Evolutionary conservation across 37 sponge, comb jelly and placozoan genomes (phyloP).

Genomic region (Corticium candelabrum): DNA sequence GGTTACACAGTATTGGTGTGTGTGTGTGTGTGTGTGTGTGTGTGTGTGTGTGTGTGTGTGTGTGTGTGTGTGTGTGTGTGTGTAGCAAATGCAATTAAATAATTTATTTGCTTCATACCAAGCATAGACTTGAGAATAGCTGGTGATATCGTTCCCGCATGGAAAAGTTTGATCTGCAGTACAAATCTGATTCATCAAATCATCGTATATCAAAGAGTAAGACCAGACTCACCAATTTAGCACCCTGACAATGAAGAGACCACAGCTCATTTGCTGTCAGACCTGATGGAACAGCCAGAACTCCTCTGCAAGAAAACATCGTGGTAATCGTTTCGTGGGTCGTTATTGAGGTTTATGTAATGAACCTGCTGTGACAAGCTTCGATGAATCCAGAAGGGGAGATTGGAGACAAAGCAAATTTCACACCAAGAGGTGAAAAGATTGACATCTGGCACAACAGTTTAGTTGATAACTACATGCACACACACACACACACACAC

Average conservation of each 20-base stretch:
- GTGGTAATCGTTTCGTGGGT: too few relatives aligned
- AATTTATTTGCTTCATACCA: too few relatives aligned
- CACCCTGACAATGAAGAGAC: not conserved
- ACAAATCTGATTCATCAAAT: too few relatives aligned
- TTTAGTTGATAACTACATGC: too few relatives aligned
- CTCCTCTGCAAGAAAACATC: not conserved
- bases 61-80: too few relatives aligned
- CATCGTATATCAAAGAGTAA: too few relatives aligned
- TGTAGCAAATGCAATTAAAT: too few relatives aligned
- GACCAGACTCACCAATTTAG: not conserved
- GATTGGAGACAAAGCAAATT: not conserved
- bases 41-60: too few relatives aligned
- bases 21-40: too few relatives aligned
- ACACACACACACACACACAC: not conserved
- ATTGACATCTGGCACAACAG: not conserved
- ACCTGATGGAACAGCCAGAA: conserved; percentile 1
- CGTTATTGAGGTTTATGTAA: too few relatives aligned
- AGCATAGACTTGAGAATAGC: not conserved
- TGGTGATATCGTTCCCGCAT: not conserved
- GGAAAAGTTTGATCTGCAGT: not conserved
- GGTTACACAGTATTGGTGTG: too few relatives aligned
- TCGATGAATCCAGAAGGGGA: not conserved
- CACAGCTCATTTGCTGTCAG: conserved; percentile 3
- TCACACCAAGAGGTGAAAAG: not conserved
- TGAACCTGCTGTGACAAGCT: not conserved